Evolutionary conservation across 2,888 invertebrate genomes (phyloP).

Genomic region (Homarus gammarus): DNA sequence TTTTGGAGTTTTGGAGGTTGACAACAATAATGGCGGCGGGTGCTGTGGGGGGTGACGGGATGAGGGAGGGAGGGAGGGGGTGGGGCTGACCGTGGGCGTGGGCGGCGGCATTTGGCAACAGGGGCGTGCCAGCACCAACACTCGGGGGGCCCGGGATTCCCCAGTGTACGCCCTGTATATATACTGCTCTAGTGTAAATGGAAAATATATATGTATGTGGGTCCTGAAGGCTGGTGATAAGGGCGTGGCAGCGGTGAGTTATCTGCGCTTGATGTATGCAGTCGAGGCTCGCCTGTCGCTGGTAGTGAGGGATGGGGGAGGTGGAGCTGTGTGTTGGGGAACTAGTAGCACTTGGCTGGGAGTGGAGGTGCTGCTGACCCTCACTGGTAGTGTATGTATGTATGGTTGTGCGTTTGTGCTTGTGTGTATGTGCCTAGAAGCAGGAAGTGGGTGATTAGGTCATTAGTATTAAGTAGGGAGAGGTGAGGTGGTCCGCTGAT

Average conservation of each 20-base stretch:
- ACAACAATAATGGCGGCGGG: not conserved
- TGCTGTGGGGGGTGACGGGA: not conserved
- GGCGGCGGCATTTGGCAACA: conserved; percentile 51
- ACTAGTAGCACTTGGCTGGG: no score
- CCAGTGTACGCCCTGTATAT: conserved; percentile 11
- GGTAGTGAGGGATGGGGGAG: not conserved
- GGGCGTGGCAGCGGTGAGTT: not conserved
- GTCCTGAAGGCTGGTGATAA: not conserved
- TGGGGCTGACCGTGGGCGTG: conserved; percentile 31
- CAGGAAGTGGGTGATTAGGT: no score
- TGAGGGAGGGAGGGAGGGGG: not conserved
- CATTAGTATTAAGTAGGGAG: no score
- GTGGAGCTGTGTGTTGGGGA: no score
- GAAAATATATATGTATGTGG: not conserved
- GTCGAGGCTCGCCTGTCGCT: not conserved
- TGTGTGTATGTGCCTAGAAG: no score
- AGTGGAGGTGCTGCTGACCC: no score
- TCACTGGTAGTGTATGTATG: no score
- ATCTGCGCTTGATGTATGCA: not conserved
- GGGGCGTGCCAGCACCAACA: conserved; percentile 36
- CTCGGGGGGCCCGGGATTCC: conserved; percentile 44
- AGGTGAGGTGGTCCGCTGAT: no score
- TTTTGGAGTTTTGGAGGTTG: no score
- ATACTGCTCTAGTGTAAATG: conserved; percentile 11
- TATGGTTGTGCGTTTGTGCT: no score